Evolutionary conservation across 2,888 invertebrate genomes (phyloP).

Genomic region (Zonitis immaculata): DNA sequence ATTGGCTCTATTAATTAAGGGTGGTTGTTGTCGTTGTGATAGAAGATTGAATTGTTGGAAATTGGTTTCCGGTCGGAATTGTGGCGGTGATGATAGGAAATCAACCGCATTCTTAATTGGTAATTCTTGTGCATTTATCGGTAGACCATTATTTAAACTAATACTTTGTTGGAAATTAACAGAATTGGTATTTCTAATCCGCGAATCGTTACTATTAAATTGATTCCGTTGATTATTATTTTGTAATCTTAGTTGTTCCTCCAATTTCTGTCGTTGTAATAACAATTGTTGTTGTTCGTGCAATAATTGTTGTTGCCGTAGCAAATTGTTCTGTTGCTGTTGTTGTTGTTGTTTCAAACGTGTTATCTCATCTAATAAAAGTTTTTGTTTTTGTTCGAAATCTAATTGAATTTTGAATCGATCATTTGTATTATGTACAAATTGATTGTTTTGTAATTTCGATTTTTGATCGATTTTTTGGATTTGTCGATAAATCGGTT

Average conservation of each 20-base stretch:
- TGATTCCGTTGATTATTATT: conserved; percentile 34
- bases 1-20: conserved; percentile 16
- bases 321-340: conserved; percentile 53
- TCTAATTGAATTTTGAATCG: conserved; percentile 39
- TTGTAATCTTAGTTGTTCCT: conserved; percentile 40
- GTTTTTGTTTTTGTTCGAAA: conserved; percentile 62
- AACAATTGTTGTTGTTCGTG: conserved; percentile 53
- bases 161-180: conserved; percentile 55
- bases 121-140: conserved; percentile 45
- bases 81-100: conserved; percentile 29
- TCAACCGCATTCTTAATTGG: conserved; percentile 40
- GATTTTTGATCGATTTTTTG: conserved; percentile 25
- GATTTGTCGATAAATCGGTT: conserved; percentile 60
- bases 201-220: conserved; percentile 26
- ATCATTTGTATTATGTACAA: conserved; percentile 24
- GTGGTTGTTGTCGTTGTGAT: conserved; percentile 10
- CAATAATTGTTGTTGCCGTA: conserved; percentile 58
- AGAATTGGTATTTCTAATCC: conserved; percentile 12
- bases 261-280: conserved; percentile 37
- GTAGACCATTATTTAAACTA: conserved; percentile 45
- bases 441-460: conserved; percentile 6
- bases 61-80: conserved; percentile 22
- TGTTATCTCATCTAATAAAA: conserved; percentile 65
- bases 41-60: conserved; percentile 21
- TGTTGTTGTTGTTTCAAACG: conserved; percentile 50